Base-by-base conservation (phyloP, 2,888 invertebrate genomes). In the Drosophila suboccidentalis region DNA sequence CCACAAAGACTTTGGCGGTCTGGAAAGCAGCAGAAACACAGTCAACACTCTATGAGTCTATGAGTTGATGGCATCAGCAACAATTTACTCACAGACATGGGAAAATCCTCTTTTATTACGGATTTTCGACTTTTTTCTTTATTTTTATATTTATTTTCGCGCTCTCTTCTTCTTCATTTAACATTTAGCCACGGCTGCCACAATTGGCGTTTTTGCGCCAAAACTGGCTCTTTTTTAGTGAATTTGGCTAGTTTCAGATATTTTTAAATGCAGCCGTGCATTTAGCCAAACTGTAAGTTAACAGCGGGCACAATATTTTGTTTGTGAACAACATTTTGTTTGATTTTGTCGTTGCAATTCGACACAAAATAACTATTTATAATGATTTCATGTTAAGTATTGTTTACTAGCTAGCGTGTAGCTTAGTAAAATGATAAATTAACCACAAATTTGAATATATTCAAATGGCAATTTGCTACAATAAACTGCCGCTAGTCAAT, bases 1-100 rank as follows among this genome's bases (percentile, higher is more conserved):
- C 98, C 90, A 98, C 97, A 94, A 98, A 98, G 83, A 98, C 96
- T 93, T 98, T 98, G 67, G 95, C 95, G 94, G 95, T 93, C 71
- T 94, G 93, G 54, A 72, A 64, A 51, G 13, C 53, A 49, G 9
- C 10, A 32, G 10, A 15, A 36, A 17, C 17, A 39, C 5, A 26
- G 13, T 50, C 4, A 34, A 3, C 10, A n/a, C 8, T 15, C 6
- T 2, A 19, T 19, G 1, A 19, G 9, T 6, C 22, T 8, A 53
- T 32, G 11, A 19, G 36, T 15, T 10, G n/a, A 2, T 19, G 2
- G 11, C 13, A 13, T 1, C 15, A 32, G 2, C 13, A 34, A 13
- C 4, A 13, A 32, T 39, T 19, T 66, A 81, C 80, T 39, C 68
- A 80, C 80, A 60, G 80, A 65, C 82, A 80, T 80, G 41, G 19